Evolutionary conservation across 2,888 invertebrate species (phyloP), one percentile per base, ranked within the genome.

Genomic region (Lithophane socia): DNA sequence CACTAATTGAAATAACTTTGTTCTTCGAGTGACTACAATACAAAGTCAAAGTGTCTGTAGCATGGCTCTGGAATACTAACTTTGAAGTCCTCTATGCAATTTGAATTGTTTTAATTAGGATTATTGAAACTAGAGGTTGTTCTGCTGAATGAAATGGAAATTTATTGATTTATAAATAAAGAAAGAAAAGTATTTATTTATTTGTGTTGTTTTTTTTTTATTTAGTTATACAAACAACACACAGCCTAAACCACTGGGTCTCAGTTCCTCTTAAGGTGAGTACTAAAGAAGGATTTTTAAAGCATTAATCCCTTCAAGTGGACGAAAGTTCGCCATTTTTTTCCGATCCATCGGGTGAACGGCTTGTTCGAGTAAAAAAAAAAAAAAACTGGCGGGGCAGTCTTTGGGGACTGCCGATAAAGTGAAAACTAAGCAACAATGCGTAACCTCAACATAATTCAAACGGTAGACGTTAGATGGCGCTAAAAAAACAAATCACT

Each of bases 1-100:
- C 18, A 69, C 69, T 73, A 37, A 77, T 61, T 81, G 44, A 69
- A 73, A 77, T 69, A 82, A 77, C 64, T 81, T 82, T 58, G 72
- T 68, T 72, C 58, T 63, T 42, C 10, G 12, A 61, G 60, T 21
- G 68, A 61, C 21, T 66, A 75, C 54, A n/a, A 61, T n/a, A n/a
- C n/a, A n/a, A n/a, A 68, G 71, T 72, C 61, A 37, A 70, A 63
- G 78, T 44, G 56, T 52, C 65, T 24, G 37, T n/a, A 44, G 42
- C 29, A 49, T 60, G 29, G 29, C 54, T 65, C 3, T 21, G 16
- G 18, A 18, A 58, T 37, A 52, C 21, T 13, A 56, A 61, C 29
- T 81, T 77, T 60, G 64, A 73, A 77, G 60, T 65, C 63, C 42
- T 71, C 61, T 73, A 66, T 82, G 77, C 77, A 73, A 77, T 42